A percentile compares a stretch with the other conserved stretches of the same genome.
These are phyloP conservation scores for Chloromyia formosa DNA, from an alignment of 2,888 invertebrate genomes.

Conservation along the genomic window DNA sequence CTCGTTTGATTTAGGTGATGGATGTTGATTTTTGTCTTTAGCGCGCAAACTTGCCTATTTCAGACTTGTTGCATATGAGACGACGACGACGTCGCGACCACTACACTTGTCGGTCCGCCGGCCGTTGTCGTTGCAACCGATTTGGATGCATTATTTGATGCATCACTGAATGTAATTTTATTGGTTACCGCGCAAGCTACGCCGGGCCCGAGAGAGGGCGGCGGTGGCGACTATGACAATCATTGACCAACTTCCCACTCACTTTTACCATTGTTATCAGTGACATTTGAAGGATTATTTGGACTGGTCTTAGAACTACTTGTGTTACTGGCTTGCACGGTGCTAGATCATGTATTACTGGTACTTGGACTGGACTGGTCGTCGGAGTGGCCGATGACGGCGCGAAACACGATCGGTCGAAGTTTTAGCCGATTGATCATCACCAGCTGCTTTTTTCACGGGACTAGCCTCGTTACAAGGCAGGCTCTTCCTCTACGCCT, in stretches of 20 bases:
- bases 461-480: too few species aligned
- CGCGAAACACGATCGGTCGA: constrained; percentile 18
- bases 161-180: background rate
- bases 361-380: constrained; percentile 37
- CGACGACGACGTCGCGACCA: background rate
- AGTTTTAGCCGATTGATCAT: constrained; percentile 21
- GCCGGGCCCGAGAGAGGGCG: background rate
- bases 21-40: too few species aligned
- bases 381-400: constrained; percentile 16
- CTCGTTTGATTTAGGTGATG: too few species aligned
- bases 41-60: too few species aligned
- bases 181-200: background rate
- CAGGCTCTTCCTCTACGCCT: too few species aligned
- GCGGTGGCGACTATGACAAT: background rate
- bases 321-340: constrained; percentile 17
- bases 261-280: background rate
- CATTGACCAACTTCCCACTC: background rate
- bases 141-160: constrained; percentile 35
- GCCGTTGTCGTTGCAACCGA: constrained; percentile 46
- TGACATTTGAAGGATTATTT: background rate
- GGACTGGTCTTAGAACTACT: constrained; percentile 40
- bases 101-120: constrained; percentile 41
- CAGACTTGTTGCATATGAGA: constrained; percentile 18
- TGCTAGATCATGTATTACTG: constrained; percentile 40
- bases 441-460: background rate